Conservation (phyloP, 2,888 invertebrate genomes). For the Embidobia sp. region DNA sequence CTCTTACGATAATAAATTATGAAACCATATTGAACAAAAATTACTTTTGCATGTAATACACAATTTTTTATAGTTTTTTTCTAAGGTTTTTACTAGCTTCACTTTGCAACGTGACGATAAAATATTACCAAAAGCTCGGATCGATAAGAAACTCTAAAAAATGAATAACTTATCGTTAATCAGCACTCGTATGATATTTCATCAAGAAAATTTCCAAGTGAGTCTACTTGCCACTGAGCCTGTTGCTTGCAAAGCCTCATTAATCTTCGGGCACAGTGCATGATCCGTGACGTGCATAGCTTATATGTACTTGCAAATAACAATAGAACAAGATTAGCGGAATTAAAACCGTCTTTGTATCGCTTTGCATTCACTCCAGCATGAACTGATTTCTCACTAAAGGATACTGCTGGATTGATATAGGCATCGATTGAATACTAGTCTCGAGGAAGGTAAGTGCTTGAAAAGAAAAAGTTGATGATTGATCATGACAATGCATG, state of each 20-base stretch:
- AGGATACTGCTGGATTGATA: slow-evolving; percentile 57
- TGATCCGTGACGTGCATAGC: slow-evolving; percentile 49
- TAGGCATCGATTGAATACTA: slow-evolving; percentile 40
- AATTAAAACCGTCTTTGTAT: slow-evolving; percentile 52
- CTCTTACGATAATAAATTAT: no score
- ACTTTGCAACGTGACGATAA: slow-evolving; percentile 1
- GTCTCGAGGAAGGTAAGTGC: slow-evolving; percentile 46
- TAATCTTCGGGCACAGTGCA: slow-evolving; percentile 52
- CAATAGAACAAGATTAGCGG: slow-evolving; percentile 47
- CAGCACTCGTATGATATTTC: slow-evolving; percentile 25
- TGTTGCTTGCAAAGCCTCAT: slow-evolving; percentile 50
- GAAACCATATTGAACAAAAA: no score
- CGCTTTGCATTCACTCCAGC: slow-evolving; percentile 70
- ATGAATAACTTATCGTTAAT: slow-evolving; percentile 36
- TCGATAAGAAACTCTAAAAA: slow-evolving; percentile 17
- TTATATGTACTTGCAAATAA: slow-evolving; percentile 27
- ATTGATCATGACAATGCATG: slow-evolving; percentile 55
- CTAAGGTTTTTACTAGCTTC: no score
- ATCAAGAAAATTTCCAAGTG: slow-evolving; percentile 36
- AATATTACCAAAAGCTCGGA: neutral
- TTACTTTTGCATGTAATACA: no score
- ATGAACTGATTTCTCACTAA: slow-evolving; percentile 79
- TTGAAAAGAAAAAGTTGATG: slow-evolving; percentile 41
- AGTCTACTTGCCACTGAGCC: slow-evolving; percentile 39
- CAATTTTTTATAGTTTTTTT: no score